phyloP scores from a whole-genome alignment of 2,888 invertebrate genomes.

The Elmis aenea region DNA sequence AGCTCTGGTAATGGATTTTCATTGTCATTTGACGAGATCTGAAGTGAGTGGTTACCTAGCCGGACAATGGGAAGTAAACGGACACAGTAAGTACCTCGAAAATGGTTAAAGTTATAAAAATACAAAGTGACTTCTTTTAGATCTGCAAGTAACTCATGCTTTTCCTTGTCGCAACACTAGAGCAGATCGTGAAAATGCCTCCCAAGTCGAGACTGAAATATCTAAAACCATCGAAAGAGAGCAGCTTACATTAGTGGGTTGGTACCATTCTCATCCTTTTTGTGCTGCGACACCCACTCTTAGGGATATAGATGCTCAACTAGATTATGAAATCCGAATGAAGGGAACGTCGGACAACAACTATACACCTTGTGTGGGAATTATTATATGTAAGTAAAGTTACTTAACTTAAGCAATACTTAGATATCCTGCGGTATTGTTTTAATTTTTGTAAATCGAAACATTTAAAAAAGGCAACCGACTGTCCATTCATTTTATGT shows the following conservation, averaged over 20 bases:
- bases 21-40: conserved; percentile 87
- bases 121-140: conserved; percentile 47
- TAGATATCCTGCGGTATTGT: no score
- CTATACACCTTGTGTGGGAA: conserved; percentile 89
- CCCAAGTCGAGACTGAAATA: conserved; percentile 75
- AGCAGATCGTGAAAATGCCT: conserved; percentile 70
- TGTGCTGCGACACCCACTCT: conserved; percentile 82
- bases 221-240: conserved; percentile 77
- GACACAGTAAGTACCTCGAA: conserved; percentile 70
- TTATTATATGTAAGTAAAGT: conserved; percentile 88
- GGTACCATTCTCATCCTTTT: conserved; percentile 94
- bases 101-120: conserved; percentile 4
- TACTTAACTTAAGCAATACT: no score
- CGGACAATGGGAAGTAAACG: conserved; percentile 91
- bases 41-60: conserved; percentile 96
- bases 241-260: conserved; percentile 79
- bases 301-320: conserved; percentile 85
- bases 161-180: conserved; percentile 84
- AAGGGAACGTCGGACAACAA: conserved; percentile 85
- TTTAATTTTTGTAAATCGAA: no score
- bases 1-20: conserved; percentile 83
- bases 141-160: conserved; percentile 79
- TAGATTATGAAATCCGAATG: conserved; percentile 93
- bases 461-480: no score
- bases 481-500: no score